phyloP scores from a whole-genome alignment of 2,113 vertebrate species.

The Oenanthe oenanthe region DNA sequence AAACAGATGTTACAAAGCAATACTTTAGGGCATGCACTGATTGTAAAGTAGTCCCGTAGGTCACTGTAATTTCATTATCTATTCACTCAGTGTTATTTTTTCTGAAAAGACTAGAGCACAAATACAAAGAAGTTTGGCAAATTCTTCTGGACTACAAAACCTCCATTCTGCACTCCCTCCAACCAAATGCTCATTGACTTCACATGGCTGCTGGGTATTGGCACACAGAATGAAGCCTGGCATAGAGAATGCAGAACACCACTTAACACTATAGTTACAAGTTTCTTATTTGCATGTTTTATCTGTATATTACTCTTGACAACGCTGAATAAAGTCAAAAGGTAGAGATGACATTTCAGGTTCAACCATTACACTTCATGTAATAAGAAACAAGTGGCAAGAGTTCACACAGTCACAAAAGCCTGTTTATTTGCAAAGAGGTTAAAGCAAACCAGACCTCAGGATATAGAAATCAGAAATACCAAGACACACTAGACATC shows the following conservation, averaged over 20 bases:
- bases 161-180: neutral
- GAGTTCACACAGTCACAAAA: neutral
- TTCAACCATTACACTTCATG: neutral
- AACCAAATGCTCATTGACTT: neutral
- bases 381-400: neutral
- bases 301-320: neutral
- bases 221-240: neutral
- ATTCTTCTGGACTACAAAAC: neutral
- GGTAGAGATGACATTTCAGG: neutral
- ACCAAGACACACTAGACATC: neutral
- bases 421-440: neutral
- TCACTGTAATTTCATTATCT: neutral
- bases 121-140: constrained; percentile 1
- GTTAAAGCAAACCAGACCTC: constrained; percentile 21
- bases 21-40: constrained; percentile 47
- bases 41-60: neutral
- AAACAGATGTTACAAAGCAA: constrained; percentile 49
- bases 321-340: neutral
- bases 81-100: neutral
- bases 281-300: neutral
- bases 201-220: neutral
- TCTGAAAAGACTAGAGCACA: neutral
- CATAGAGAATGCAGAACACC: neutral
- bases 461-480: neutral
- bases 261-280: neutral